A percentile compares a stretch with the other conserved stretches of the same genome.
phyloP scores from a whole-genome alignment of 2,888 invertebrate genomes.

The Agapostemon virescens region DNA sequence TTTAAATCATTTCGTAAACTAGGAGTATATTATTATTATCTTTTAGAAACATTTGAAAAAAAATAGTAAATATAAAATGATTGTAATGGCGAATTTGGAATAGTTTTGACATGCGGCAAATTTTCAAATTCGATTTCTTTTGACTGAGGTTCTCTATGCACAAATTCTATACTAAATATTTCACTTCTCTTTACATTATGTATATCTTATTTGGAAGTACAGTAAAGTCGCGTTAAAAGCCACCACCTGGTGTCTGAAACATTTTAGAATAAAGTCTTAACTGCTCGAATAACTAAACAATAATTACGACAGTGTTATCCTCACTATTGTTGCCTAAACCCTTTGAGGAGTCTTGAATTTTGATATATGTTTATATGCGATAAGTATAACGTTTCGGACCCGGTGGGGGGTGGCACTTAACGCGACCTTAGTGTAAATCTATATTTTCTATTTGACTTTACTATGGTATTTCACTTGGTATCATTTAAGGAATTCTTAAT shows the following conservation, averaged over 20 bases:
- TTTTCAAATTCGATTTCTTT: slow-evolving; percentile 1
- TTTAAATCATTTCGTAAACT: too few relatives aligned
- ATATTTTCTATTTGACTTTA: neutral
- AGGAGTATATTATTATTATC: neutral
- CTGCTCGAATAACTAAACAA: too few relatives aligned
- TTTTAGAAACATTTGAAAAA: neutral
- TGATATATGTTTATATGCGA: too few relatives aligned
- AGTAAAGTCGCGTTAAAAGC: too few relatives aligned
- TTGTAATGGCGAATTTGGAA: neutral
- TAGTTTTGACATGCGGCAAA: neutral
- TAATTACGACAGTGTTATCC: too few relatives aligned
- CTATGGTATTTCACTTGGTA: neutral
- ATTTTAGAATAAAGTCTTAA: too few relatives aligned
- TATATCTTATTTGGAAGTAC: neutral
- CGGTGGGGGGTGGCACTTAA: too few relatives aligned
- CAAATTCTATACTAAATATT: neutral
- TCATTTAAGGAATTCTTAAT: neutral
- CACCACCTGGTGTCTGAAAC: too few relatives aligned
- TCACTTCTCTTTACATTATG: neutral
- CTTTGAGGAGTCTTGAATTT: too few relatives aligned
- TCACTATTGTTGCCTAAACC: too few relatives aligned
- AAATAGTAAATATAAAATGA: neutral
- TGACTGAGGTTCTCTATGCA: neutral
- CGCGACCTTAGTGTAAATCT: too few relatives aligned
- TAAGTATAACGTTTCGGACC: too few relatives aligned